Evolutionary conservation across 2,888 invertebrate genomes (phyloP).

Genomic region (Thalpophila matura): DNA sequence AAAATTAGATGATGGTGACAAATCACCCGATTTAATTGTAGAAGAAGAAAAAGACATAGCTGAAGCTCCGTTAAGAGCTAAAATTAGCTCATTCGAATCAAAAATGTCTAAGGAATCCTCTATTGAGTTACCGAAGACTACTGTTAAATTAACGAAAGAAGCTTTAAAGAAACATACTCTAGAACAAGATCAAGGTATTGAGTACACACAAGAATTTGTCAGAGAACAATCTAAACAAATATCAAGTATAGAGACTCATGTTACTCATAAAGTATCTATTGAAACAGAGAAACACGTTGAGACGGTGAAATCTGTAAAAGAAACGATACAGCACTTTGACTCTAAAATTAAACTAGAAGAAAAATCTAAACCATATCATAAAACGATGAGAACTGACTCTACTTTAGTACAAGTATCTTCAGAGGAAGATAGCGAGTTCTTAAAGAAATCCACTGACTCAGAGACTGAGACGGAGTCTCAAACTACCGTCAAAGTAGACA

Average conservation of each 20-base stretch:
- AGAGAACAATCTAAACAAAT: constrained; percentile 88
- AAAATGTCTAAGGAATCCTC: constrained; percentile 85
- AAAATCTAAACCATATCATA: constrained; percentile 80
- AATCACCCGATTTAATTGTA: constrained; percentile 83
- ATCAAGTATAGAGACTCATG: constrained; percentile 75
- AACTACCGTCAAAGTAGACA: constrained; percentile 85
- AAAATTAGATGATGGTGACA: constrained; percentile 87
- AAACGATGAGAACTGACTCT: constrained; percentile 87
- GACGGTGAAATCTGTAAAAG: constrained; percentile 85
- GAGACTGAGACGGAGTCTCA: constrained; percentile 90
- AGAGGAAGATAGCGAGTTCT: constrained; percentile 88
- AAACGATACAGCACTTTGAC: constrained; percentile 87
- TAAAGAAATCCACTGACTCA: constrained; percentile 89
- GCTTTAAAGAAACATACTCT: constrained; percentile 88
- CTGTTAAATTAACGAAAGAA: constrained; percentile 88
- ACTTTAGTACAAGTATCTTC: constrained; percentile 89
- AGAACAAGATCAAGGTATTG: constrained; percentile 86
- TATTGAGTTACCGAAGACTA: constrained; percentile 82
- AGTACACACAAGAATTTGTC: constrained; percentile 89
- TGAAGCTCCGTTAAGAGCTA: constrained; percentile 85
- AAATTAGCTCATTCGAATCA: constrained; percentile 87
- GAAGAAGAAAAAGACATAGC: constrained; percentile 87
- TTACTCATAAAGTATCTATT: constrained; percentile 74
- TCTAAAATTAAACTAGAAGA: constrained; percentile 82
- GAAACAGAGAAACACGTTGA: constrained; percentile 78